These are phyloP conservation scores for Chironomus tentans DNA, from an alignment of 2,888 invertebrate species.

Conservation along the genomic window DNA sequence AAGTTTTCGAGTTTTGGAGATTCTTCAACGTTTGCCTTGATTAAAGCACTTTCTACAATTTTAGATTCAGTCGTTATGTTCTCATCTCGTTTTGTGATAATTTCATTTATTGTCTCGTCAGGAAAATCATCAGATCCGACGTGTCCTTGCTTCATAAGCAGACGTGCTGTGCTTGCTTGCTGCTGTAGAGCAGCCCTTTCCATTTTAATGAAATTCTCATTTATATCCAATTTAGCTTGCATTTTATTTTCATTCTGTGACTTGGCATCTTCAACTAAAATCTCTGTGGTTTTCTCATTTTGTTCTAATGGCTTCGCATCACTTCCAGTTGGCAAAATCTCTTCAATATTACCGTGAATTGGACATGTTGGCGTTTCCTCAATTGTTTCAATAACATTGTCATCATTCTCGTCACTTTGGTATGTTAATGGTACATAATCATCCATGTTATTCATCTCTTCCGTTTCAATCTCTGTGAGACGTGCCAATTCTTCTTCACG, in stretches of 20 bases:
- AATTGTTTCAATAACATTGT: slow-evolving; percentile 32
- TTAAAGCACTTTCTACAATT: background rate
- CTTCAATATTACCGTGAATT: background rate
- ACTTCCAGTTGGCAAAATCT: background rate
- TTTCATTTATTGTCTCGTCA: background rate
- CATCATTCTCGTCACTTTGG: slow-evolving; percentile 34
- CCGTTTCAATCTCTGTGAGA: slow-evolving; percentile 56
- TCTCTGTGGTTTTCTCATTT: slow-evolving; percentile 28
- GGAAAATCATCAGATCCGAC: background rate
- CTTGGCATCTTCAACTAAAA: slow-evolving; percentile 33
- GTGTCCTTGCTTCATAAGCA: slow-evolving; percentile 12
- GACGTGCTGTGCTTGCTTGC: background rate
- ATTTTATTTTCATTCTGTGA: slow-evolving; percentile 35
- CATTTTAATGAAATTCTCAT: slow-evolving; percentile 1
- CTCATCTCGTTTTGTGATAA: background rate
- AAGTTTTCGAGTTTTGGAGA: background rate
- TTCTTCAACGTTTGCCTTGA: background rate
- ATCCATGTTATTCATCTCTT: slow-evolving; percentile 44
- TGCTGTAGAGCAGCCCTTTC: background rate
- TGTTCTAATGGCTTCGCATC: background rate
- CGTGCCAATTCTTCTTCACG: slow-evolving; percentile 55
- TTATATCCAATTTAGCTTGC: slow-evolving; percentile 29
- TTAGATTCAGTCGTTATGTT: background rate
- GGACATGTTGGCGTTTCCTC: background rate
- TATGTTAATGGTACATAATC: slow-evolving; percentile 39